Base-by-base conservation (phyloP, 2,888 invertebrate genomes). In the Drosophila mayaguana region DNA sequence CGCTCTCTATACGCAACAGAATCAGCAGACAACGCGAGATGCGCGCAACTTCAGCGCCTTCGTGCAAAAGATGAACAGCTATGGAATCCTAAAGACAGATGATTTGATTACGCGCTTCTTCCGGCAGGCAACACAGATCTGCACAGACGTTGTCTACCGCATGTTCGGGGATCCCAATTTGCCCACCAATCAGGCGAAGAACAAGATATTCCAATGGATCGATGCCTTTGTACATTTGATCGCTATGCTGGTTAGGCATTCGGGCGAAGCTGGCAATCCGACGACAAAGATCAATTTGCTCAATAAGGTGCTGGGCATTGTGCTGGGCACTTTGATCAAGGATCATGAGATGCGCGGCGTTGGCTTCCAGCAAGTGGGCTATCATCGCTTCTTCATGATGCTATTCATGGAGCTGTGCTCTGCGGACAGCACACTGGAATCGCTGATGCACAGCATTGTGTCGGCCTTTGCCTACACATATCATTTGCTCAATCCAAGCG, bases 71-170 rank as follows among this genome's bases (percentile, higher is more conserved):
- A 98, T 99, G 98, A 98, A 98, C 92, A 95, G 97, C 88, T 97
- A 97, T 85, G 98, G 99, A 6, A 98, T 99, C 70, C 94, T 99
- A 60, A 99, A 99, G 93, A 98, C 98, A 0, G 99, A 99, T 91
- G 99, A 99, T 91, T 94, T 98, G 90, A 98, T 99, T 74, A 98
- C 98, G 0, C 94, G 99, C 66, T 99, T 99, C 94, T 99, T 99
- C 94, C 95, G 99, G 48, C 95, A 99, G 72, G 98, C 98, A 63
- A 98, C 98, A 0, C 98, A 99, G 92, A 96, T 98, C 94, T 99
- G 99, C 93, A 97, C 99, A 3, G 98, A 99, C 92, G 95, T 97
- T 66, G 98, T 98, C 42, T 98, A 98, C 92, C 95, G 98, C 67
- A 95, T 96, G 60, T 93, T 98, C 12, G 94, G 94, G 8, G 98